phyloP scores from a whole-genome alignment of 2,113 vertebrate species.

The Theristicus caerulescens region DNA sequence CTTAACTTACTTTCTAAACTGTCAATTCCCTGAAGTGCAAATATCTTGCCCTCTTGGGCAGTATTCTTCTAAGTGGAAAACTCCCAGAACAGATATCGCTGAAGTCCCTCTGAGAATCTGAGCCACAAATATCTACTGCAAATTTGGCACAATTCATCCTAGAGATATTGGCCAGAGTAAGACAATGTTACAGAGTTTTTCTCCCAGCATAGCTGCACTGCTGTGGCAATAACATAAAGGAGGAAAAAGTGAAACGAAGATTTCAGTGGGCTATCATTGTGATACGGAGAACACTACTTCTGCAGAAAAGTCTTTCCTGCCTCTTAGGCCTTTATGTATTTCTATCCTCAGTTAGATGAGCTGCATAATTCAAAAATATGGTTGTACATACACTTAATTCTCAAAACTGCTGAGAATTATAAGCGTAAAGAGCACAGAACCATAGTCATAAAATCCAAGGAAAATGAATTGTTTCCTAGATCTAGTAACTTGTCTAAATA shows the following conservation, averaged over 20 bases:
- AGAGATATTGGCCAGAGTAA: neutral
- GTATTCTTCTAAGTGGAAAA: neutral
- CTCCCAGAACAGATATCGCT: neutral
- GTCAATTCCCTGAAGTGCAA: neutral
- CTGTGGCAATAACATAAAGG: neutral
- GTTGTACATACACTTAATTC: neutral
- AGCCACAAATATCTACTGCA: neutral
- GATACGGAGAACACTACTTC: neutral
- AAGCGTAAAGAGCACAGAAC: neutral
- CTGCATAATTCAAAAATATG: conserved; percentile 27
- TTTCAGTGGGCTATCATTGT: neutral
- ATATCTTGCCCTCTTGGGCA: neutral
- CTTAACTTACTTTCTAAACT: neutral
- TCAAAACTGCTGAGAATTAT: conserved; percentile 28
- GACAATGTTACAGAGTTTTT: neutral
- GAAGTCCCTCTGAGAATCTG: neutral
- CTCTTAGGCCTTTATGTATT: neutral
- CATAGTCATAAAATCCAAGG: neutral
- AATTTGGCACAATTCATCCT: neutral
- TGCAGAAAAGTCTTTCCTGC: neutral
- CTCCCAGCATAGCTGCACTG: neutral
- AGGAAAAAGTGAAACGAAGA: neutral
- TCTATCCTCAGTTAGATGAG: neutral
- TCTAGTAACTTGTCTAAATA: conserved; percentile 12
- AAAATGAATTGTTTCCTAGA: conserved; percentile 23